phyloP scores from a whole-genome alignment of 2,113 vertebrate genomes.

The Lophochroa leadbeateri region DNA sequence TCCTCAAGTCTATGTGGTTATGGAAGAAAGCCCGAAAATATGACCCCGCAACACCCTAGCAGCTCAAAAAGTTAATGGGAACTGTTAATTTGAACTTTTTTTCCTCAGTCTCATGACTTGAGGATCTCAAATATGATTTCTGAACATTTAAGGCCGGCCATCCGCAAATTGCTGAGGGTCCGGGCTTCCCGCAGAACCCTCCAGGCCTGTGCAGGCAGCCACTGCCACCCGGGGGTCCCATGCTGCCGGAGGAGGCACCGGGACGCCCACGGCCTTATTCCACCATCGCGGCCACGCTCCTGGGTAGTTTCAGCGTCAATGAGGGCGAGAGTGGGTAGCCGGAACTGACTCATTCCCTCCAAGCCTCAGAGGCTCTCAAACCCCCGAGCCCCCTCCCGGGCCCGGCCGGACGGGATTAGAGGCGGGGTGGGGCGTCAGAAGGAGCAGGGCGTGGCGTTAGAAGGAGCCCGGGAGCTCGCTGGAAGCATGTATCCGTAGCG shows the following conservation, averaged over 20 bases:
- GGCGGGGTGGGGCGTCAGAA: neutral
- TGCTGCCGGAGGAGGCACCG: fast-evolving
- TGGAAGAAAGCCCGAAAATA: neutral
- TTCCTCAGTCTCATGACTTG: neutral
- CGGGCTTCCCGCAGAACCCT: fast-evolving
- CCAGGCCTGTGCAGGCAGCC: fast-evolving
- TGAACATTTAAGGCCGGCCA: neutral
- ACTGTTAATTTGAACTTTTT: neutral
- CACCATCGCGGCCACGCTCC: neutral
- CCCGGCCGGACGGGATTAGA: neutral
- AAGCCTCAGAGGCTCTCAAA: neutral
- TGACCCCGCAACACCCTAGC: neutral
- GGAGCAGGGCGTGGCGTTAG: neutral
- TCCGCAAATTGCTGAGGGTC: neutral
- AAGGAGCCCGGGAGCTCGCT: neutral
- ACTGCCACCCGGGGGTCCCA: fast-evolving
- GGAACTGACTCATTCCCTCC: fast-evolving
- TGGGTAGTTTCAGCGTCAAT: fast-evolving
- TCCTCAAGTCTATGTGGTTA: neutral
- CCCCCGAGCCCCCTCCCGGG: neutral
- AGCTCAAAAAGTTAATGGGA: neutral
- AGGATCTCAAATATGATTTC: neutral
- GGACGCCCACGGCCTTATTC: fast-evolving
- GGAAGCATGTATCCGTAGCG: neutral
- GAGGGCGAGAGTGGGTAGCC: neutral